Conservation (phyloP, 2,113 vertebrate genomes). For the Cebus imitator region DNA sequence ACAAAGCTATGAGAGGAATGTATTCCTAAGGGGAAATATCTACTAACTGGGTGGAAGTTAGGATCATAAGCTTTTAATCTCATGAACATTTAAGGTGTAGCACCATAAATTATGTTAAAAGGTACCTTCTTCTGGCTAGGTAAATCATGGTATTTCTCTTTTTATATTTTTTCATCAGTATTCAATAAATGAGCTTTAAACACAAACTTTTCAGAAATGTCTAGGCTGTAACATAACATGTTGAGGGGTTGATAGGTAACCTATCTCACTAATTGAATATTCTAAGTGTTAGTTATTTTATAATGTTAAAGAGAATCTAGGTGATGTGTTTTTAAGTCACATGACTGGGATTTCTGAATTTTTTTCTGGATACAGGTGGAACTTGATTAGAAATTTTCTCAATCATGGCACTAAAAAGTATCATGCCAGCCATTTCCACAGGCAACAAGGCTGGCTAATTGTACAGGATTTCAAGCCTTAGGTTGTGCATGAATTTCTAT, state of each 20-base stretch:
- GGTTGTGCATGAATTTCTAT: not conserved
- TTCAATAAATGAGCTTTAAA: not conserved
- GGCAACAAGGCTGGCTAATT: not conserved
- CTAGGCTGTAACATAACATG: not conserved
- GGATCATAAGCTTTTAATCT: conserved; percentile 35
- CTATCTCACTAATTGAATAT: not conserved
- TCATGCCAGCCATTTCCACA: not conserved
- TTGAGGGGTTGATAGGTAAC: not conserved
- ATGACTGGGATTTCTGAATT: not conserved
- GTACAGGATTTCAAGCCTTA: not conserved
- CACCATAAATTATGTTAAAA: not conserved
- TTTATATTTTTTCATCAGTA: not conserved
- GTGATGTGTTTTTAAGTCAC: not conserved
- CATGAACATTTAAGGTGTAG: not conserved
- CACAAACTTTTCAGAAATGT: not conserved
- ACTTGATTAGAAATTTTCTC: not conserved
- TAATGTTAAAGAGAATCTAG: conserved; percentile 1
- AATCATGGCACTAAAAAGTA: not conserved
- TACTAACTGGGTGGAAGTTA: conserved; percentile 3
- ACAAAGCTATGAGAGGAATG: conserved; percentile 9
- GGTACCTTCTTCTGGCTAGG: not conserved
- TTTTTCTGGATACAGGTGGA: conserved; percentile 24
- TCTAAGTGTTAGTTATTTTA: not conserved
- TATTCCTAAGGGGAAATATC: conserved; percentile 16
- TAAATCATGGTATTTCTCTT: not conserved